Base-by-base conservation (phyloP, 2,888 invertebrate genomes). In the Cordilura impudica region DNA sequence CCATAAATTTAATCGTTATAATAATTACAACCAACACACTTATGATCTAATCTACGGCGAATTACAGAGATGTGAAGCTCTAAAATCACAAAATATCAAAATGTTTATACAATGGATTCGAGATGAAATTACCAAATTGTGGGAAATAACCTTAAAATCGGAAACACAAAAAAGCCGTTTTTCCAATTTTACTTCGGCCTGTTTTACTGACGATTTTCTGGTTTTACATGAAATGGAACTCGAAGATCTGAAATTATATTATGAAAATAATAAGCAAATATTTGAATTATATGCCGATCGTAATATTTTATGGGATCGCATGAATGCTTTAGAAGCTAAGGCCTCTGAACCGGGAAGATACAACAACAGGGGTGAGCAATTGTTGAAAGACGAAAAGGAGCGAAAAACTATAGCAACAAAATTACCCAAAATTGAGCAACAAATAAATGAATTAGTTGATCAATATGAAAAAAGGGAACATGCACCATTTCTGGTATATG, bases 321-420 rank as follows among this genome's bases (percentile, higher is more conserved):
- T n/a, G n/a, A n/a, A n/a, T n/a, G n/a, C n/a, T n/a, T n/a, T n/a
- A n/a, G n/a, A 97, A 82, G 92, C 92, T 18, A 92, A 94, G 63
- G 94, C 95, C 0, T 92, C 92, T n/a, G 95, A 96, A 84, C 95
- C 96, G 0, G 94, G 94, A 81, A 92, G 97, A 0, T 96, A 94
- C 86, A 94, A 96, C 83, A 97, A 97, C 89, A 92, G 98, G 43
- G 97, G 97, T 0, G 97, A 97, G 0, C 94, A 95, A 82, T 90
- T n/a, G n/a, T n/a, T n/a, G n/a, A n/a, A n/a, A n/a, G n/a, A n/a
- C n/a, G n/a, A n/a, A n/a, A n/a, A n/a, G 84, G 95, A 96, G 84
- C 90, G 97, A n/a, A 97, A 96, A 87, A 91, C 92, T 7, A 92
- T 96, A 8, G 91, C 92, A 35, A 94, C 90, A 81, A 91, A 94